Conservation (phyloP, 2,113 vertebrate species). For the Mystacornis crossleyi region DNA sequence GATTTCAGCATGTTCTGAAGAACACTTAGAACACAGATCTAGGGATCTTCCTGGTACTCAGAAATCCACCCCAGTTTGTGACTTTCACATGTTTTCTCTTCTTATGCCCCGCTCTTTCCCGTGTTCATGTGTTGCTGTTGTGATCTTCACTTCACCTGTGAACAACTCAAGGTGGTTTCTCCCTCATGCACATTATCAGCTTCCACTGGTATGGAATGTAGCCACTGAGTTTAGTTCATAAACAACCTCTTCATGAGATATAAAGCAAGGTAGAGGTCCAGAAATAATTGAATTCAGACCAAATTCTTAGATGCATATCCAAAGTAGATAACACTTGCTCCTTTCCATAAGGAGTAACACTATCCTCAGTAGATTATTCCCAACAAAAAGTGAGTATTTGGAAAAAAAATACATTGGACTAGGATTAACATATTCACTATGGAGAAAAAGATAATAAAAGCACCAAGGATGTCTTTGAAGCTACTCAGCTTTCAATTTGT, state of each 20-base stretch:
- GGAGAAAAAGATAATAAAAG: not conserved
- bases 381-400: not conserved
- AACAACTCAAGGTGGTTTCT: not conserved
- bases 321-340: not conserved
- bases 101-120: fast-evolving
- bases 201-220: not conserved
- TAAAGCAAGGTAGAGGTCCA: not conserved
- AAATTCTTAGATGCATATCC: not conserved
- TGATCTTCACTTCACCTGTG: not conserved
- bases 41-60: not conserved
- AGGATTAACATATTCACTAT: not conserved
- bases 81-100: not conserved
- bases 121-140: not conserved
- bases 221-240: not conserved
- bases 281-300: not conserved
- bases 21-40: not conserved
- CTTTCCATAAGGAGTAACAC: not conserved
- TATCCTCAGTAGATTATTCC: not conserved
- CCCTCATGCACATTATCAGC: not conserved
- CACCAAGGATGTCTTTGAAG: not conserved
- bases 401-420: not conserved
- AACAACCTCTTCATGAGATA: not conserved
- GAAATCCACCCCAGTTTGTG: not conserved
- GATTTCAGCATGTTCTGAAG: not conserved
- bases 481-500: not conserved